Conservation (phyloP, 37 sponge, comb jelly and placozoan species). For the Crambe crambe region DNA sequence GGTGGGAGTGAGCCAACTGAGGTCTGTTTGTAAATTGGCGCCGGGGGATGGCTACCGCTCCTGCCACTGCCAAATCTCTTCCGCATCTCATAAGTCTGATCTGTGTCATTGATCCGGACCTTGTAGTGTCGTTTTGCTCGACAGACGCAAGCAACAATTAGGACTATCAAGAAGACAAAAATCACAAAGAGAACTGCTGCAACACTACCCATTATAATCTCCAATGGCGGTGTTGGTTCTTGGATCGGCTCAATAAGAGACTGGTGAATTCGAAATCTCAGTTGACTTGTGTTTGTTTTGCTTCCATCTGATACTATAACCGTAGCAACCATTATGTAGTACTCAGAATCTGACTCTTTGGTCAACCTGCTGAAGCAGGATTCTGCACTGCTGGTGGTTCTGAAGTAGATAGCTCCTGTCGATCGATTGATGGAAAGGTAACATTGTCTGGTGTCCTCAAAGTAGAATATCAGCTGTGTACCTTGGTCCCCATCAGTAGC, state of each 20-base stretch:
- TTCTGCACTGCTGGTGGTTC: not conserved
- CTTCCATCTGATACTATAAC: constrained; percentile 9
- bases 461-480: constrained; percentile 20
- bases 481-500: constrained; percentile 58
- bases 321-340: not conserved
- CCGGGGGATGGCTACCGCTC: not conserved
- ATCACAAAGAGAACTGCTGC: constrained; percentile 11
- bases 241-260: not conserved
- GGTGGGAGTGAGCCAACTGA: constrained; percentile 50
- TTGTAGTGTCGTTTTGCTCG: not conserved
- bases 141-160: constrained; percentile 11
- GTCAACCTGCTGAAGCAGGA: not conserved
- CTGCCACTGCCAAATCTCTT: constrained; percentile 8
- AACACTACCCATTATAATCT: constrained; percentile 9
- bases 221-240: not conserved
- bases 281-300: not conserved
- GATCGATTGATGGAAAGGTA: constrained; percentile 14
- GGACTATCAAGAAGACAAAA: not conserved
- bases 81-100: not conserved
- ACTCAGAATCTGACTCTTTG: not conserved
- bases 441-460: constrained; percentile 9
- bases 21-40: constrained; percentile 9
- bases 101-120: constrained; percentile 22
- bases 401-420: constrained; percentile 37
- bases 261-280: not conserved